Base-by-base conservation (phyloP, 1,140 invertebrate species). In the Oncopodura yosiiana region DNA sequence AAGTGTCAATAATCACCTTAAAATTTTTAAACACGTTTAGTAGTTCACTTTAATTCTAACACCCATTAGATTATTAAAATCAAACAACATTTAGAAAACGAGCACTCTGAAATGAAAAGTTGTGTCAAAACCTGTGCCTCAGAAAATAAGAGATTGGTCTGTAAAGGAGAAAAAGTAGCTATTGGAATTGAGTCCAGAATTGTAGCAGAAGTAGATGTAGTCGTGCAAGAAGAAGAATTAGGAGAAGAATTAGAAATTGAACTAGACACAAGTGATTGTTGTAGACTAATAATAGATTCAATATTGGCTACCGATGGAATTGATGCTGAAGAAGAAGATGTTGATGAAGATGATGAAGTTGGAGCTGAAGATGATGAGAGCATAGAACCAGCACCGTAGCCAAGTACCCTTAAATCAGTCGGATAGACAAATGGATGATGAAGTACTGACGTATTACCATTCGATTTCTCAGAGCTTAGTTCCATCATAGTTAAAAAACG, bases 391-490 rank as follows among this genome's bases (percentile, higher is more conserved):
- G 55, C 46, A 18, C 51, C 63, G 39, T 60, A 62, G 11, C 60
- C 60, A 11, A 62, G 39, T 21, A 63, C 58, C 37, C 61, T 50
- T 19, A 63, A 36, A 49, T 63, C 61, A n/a, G 61, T 52, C 23
- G 61, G 61, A 37, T 63, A 63, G 11, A 60, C 45, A 30, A 60
- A 63, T 4, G 57, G 51, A 52, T 62, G 56, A 44, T 58, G 61
- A n/a, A 56, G 37, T n/a, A 43, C 41, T 12, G 49, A 2, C 32
- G 37, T 41, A 39, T 34, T 30, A 14, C 56, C 61, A 53, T 60
- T 63, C 5, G 52, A 41, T 34, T 60, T 60, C 19, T 63, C 58
- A 27, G 43, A 36, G 19, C 50, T 41, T 42, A 63, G 32, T 55
- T 63, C 61, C 61, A 63, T 63, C 61, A 63, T 63, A 36, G 34